A percentile compares a stretch with the other conserved stretches of the same genome.
Conservation (phyloP, 2,888 invertebrate genomes). For the Lutraria lutraria region DNA sequence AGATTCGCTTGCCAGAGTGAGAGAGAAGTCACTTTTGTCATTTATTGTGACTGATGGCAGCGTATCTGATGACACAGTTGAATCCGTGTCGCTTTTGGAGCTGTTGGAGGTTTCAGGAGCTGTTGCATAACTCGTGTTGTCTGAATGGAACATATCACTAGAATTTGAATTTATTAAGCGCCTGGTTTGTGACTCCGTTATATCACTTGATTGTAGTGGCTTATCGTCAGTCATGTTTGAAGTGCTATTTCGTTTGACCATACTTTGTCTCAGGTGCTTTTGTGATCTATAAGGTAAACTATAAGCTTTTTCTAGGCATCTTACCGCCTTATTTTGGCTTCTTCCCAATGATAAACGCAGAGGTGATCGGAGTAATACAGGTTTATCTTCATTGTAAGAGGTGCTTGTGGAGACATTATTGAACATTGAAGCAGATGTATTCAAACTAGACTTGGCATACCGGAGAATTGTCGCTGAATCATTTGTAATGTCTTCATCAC, state of each 20-base stretch:
- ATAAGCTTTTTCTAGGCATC: constrained; percentile 17
- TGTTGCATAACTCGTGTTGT: neutral
- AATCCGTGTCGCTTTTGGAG: neutral
- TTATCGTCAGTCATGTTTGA: neutral
- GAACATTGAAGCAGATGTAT: constrained; percentile 14
- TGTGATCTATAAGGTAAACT: constrained; percentile 30
- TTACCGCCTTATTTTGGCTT: neutral
- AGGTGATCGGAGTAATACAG: constrained; percentile 16
- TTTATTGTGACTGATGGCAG: neutral
- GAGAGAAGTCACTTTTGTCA: constrained; percentile 36
- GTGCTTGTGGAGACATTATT: constrained; percentile 17
- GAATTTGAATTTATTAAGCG: neutral
- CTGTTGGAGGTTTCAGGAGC: neutral
- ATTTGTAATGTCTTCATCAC: neutral
- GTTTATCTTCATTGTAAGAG: neutral
- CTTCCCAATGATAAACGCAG: neutral
- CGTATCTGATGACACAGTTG: neutral
- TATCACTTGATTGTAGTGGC: neutral
- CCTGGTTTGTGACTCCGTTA: neutral
- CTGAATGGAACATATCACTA: constrained; percentile 14
- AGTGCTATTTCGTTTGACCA: neutral
- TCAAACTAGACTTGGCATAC: neutral
- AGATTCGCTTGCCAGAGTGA: constrained; percentile 33
- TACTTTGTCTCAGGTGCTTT: neutral
- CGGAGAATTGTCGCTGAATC: neutral